Evolutionary conservation across 2,113 vertebrate genomes (phyloP).

Genomic region (Trichechus manatus): DNA sequence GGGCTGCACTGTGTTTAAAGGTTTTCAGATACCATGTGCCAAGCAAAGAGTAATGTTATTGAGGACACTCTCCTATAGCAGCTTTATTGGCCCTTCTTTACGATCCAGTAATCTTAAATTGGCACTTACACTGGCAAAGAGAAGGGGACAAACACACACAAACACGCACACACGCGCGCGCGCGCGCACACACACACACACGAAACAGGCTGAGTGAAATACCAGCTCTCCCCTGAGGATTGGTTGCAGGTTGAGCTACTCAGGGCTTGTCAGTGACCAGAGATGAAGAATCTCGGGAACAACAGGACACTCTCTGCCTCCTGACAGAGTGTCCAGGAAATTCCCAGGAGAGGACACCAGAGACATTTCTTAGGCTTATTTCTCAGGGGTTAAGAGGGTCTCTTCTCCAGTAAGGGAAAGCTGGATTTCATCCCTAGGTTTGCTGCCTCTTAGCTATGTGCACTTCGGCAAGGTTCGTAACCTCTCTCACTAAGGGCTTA

Average conservation of each 20-base stretch:
- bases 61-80: background rate
- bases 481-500: background rate
- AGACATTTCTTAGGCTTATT: background rate
- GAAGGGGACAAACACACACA: conserved; percentile 52
- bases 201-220: conserved; percentile 48
- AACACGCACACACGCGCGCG: no score
- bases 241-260: background rate
- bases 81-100: background rate
- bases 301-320: background rate
- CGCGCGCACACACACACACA: background rate
- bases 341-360: background rate
- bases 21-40: background rate
- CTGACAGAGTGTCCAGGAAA: background rate
- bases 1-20: background rate
- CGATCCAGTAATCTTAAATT: conserved; percentile 4
- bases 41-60: background rate
- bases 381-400: background rate
- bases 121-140: conserved; percentile 60
- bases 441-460: background rate
- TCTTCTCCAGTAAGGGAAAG: background rate
- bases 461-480: background rate
- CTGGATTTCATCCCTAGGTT: background rate
- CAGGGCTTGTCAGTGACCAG: background rate
- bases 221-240: conserved; percentile 19
- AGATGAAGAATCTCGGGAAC: background rate